Conservation (phyloP, 2,113 vertebrate species). For the Vireo altiloquus region DNA sequence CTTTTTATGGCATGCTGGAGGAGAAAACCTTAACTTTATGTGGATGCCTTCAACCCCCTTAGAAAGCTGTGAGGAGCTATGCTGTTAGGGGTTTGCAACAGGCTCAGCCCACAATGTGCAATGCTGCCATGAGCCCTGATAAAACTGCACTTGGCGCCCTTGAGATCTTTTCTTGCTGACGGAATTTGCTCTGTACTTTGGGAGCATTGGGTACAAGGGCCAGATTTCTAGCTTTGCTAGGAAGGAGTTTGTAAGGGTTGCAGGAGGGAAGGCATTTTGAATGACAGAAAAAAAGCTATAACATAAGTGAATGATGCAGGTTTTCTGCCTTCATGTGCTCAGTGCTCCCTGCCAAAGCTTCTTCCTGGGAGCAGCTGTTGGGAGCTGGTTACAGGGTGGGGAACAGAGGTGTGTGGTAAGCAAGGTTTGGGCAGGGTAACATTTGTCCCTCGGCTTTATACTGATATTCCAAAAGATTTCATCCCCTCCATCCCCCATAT, state of each 20-base stretch:
- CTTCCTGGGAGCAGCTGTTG: rapidly evolving
- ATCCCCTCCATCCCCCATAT: not conserved
- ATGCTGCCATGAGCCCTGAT: not conserved
- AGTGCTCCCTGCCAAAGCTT: not conserved
- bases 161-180: not conserved
- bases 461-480: not conserved
- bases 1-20: not conserved
- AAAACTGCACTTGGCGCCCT: not conserved
- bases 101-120: rapidly evolving
- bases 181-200: not conserved
- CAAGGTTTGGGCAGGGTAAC: not conserved
- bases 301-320: rapidly evolving
- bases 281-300: not conserved
- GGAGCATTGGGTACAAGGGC: not conserved
- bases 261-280: not conserved
- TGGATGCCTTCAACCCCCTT: not conserved
- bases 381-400: not conserved
- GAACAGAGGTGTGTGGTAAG: not conserved
- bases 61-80: not conserved
- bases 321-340: not conserved
- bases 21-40: not conserved
- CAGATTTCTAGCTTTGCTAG: not conserved
- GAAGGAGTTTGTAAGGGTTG: not conserved
- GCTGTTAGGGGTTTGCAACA: not conserved
- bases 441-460: not conserved